Evolutionary conservation across 2,888 invertebrate species (phyloP).

Genomic region (Trisateles emortualis): DNA sequence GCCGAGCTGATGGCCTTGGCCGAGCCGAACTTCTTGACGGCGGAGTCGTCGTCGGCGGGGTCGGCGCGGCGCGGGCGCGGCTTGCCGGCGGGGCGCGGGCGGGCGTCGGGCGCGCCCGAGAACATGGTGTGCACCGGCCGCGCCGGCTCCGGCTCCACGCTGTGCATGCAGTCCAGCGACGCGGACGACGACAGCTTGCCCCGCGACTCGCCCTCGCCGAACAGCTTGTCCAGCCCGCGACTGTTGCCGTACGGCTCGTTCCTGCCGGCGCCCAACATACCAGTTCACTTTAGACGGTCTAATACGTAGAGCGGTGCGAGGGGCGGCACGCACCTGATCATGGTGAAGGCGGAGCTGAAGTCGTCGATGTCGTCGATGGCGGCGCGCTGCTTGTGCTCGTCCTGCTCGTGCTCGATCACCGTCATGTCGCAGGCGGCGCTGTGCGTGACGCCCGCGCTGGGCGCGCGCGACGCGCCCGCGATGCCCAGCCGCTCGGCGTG

Average conservation of each 20-base stretch:
- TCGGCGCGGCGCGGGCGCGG: slow-evolving; percentile 44
- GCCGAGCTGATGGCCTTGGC: slow-evolving; percentile 99
- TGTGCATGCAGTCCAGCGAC: slow-evolving; percentile 41
- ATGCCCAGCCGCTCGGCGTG: slow-evolving; percentile 86
- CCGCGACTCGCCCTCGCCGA: slow-evolving; percentile 40
- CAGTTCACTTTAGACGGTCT: too few species aligned
- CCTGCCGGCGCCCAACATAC: too few species aligned
- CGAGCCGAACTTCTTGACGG: slow-evolving; percentile 98
- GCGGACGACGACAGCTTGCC: slow-evolving; percentile 42
- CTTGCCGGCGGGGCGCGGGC: slow-evolving; percentile 19
- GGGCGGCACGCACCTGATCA: slow-evolving; percentile 86
- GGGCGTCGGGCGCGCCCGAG: slow-evolving; percentile 34
- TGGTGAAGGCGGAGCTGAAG: slow-evolving; percentile 86
- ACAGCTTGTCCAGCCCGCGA: slow-evolving; percentile 54
- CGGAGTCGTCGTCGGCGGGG: slow-evolving; percentile 88
- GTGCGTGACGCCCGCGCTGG: neutral
- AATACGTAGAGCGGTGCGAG: too few species aligned
- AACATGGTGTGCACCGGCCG: slow-evolving; percentile 74
- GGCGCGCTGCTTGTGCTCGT: slow-evolving; percentile 76
- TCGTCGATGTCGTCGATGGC: slow-evolving; percentile 74
- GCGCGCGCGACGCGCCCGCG: slow-evolving; percentile 18
- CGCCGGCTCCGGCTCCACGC: slow-evolving; percentile 70
- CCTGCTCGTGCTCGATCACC: slow-evolving; percentile 95
- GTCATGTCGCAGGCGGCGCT: slow-evolving; percentile 90
- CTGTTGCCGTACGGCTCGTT: slow-evolving; percentile 74